Evolutionary conservation across 2,797 vertebrate genomes (phyloP), one percentile per base, ranked within the genome.

Genomic region (Parauchenoglanis ngamensis): DNA sequence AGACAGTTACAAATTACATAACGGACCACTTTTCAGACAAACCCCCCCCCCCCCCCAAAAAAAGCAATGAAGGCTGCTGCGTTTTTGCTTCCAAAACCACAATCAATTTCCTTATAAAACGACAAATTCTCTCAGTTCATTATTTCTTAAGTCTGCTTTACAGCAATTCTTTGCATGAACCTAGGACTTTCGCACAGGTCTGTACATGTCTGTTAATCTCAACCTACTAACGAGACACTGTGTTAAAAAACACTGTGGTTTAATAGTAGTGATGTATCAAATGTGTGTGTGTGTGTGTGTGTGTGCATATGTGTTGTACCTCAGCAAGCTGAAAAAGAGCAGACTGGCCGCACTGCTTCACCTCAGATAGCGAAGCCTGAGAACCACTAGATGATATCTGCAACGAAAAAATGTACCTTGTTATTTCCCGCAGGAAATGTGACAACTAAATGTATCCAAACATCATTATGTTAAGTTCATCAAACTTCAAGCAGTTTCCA

Each of bases 261-360:
- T 72, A 72, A 40, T 40, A 49, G 46, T 6, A n/a, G 15, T 77
- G 25, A 31, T 31, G 28, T 56, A 11, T 78, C 19, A 56, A 28
- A 76, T 54, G 5, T 4, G 72, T 83, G 19, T 52, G 77, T 81
- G 28, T 77, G 61, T 28, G 56, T 23, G 56, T 44, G 44, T n/a
- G 52, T 59, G 56, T 52, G 35, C 75, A n/a, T 63, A 63, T 72
- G 46, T 61, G 11, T 40, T 91, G 95, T 96, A 98, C 97, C 97
- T 99, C 98, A 89, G 98, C 98, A 80, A 99, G 95, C 92, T 98
- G 97, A 95, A 98, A 98, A 92, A 99, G 97, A 86, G 97, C 96
- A 0, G 97, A 98, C 93, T 98, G 97, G 88, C 96, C 95, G 93
- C 96, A 98, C 85, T 96, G 96, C 94, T 97, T 98, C 89, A 95